Base-by-base conservation (phyloP, 2,797 vertebrate species). In the Garrulus glandarius region DNA sequence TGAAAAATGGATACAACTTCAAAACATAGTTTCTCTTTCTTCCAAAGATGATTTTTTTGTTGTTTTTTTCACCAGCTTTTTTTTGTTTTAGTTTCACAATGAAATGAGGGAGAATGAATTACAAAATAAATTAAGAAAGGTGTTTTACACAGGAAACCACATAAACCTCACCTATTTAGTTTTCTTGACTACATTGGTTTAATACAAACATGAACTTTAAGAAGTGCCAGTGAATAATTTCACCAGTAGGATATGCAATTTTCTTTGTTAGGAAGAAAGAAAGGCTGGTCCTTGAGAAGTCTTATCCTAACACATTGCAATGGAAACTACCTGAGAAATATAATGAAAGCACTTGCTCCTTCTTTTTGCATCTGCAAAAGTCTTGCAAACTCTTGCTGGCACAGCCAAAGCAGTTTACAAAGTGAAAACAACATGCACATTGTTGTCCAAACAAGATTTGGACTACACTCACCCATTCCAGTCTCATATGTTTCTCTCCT, bases 81-180 rank as follows among this genome's bases (percentile, higher is more conserved):
- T 68, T 88, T 46, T 39, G 1, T 5, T 71, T 87, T 30, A 49
- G 3, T 77, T 83, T 86, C 29, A 86, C 23, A 88, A 60, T 20
- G 1, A 86, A 90, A 52, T 37, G 15, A 74, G 4, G 10, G 26
- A 80, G 8, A 79, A 63, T 12, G 2, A 43, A 53, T n/a, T n/a
- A 43, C 1, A 60, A 78, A 92, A 85, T 46, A 81, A 56, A 56
- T 68, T n/a, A 23, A 29, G 18, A 61, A 61, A 61, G 0, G 2
- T 0, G 0, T 5, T 81, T 75, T 23, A 53, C 1, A 1, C 36
- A 50, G 14, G 24, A 65, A 65, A 46, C 4, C 13, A 41, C 4
- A 1, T 39, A 79, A 89, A 23, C 7, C 4, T 61, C 39, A 82
- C 14, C 2, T 65, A 7, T 65, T 75, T 78, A 41, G 3, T 71